phyloP scores from a whole-genome alignment of 2,113 vertebrate species.

The Equus przewalskii region DNA sequence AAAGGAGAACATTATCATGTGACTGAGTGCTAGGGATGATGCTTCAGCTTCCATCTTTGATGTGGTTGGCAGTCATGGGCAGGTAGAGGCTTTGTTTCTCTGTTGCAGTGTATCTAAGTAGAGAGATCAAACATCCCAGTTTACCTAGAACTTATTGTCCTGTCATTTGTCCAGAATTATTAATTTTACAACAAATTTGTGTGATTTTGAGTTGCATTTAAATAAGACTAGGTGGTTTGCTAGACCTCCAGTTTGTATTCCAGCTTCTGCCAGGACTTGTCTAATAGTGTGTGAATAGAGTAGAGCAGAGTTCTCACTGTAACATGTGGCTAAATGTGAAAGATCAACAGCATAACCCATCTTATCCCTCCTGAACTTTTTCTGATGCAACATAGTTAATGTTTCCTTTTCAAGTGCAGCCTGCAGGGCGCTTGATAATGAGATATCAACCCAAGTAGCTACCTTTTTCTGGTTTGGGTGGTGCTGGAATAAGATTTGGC shows the following conservation, averaged over 20 bases:
- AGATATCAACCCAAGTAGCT: background rate
- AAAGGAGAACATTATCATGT: background rate
- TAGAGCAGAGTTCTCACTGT: background rate
- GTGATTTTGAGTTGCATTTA: background rate
- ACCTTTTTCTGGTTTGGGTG: background rate
- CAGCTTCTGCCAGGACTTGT: background rate
- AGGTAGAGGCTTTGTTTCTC: background rate
- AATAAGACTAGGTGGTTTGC: background rate
- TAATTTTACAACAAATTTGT: background rate
- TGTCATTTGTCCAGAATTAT: background rate
- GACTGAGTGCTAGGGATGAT: background rate
- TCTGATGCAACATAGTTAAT: background rate
- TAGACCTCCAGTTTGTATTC: background rate
- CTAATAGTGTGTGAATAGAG: background rate
- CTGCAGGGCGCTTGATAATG: background rate
- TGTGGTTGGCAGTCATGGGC: background rate
- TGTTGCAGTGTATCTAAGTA: background rate
- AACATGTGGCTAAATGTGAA: background rate
- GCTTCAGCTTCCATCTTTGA: background rate
- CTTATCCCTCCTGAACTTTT: background rate
- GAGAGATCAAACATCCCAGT: background rate
- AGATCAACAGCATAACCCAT: background rate
- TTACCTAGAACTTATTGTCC: background rate
- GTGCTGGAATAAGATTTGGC: background rate
- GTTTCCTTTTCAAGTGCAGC: background rate